Evolutionary conservation across 2,888 invertebrate genomes (phyloP), one percentile per base, ranked within the genome.

Genomic region (Pammene aurita): DNA sequence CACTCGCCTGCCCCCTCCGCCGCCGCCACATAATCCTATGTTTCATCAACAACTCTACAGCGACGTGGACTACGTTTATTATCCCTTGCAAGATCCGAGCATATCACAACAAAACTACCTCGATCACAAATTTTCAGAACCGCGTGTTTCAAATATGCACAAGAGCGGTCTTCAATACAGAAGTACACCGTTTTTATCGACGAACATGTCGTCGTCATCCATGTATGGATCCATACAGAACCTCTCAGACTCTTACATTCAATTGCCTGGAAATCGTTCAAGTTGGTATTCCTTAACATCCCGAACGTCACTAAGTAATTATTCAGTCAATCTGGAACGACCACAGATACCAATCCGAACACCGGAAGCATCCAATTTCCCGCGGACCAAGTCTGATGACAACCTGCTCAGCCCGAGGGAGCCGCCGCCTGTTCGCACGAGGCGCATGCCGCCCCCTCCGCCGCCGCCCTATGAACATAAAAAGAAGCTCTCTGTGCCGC

Each of bases 1-100:
- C 84, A 89, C 94, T 1, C 93, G 94, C 0, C 94, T 95, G 0
- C 95, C 95, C 5, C 95, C 95, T 0, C 94, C 95, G 52, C 91
- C 96, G 5, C 96, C 96, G 0, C 96, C 96, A 0, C 97, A 97
- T 81, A 95, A 97, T 72, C 96, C 97, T 73, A 96, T 97, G 80
- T 98, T 97, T 79, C 96, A 97, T 78, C 97, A 97, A 80, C 97
- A 97, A 82, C 93, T 98, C 67, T 97, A 97, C 79, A 97, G 97
- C 71, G 97, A 98, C 80, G 97, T 97, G 4, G 97, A 98, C 86
- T 98, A 97, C 80, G 97, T 98, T 7, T 97, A 97, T 84, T 98
- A 97, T 81, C 97, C 97, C 0, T 86, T 97, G 72, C 97, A 97
- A 87, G 97, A 98, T 86, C 97, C 97, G 10, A 95, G 96, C 0